Base-by-base conservation (phyloP, 2,888 invertebrate species). In the Minunthozetes semirufus region DNA sequence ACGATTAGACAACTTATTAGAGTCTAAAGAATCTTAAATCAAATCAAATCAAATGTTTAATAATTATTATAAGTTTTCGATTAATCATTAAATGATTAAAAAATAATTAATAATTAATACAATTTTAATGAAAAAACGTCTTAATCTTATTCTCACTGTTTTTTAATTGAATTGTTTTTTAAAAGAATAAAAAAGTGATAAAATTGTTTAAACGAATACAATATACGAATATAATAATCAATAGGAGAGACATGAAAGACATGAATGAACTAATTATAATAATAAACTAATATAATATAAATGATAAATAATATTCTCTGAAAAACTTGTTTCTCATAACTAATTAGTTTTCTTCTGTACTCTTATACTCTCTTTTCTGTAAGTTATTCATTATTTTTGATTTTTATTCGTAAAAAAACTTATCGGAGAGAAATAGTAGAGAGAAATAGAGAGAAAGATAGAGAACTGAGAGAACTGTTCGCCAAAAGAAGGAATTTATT, bases 251-350 rank as follows among this genome's bases (percentile, higher is more conserved):
- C 53, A 56, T 56, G 56, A 22, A 56, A 56, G 6, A 56, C 56
- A 56, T 56, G 56, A 56, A 56, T 56, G 56, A 56, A 56, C 56
- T 56, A 56, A 56, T 56, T 56, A 56, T 56, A 56, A 56, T 56
- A 56, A 56, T 56, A 56, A 56, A 56, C 22, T 56, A 53, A 53
- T 53, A 53, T 53, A 53, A 53, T 13, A n/a, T 19, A 22, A 56
- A 56, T 56, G 56, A 56, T 56, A 56, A 22, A 56, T 56, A 56
- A 25, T 4, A 22, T 8, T 48, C 11, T 4, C 17, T 13, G 3
- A 48, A 56, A 56, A 56, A 56, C 56, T 56, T 56, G 56, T 56
- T 56, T 56, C 25, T 4, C 8, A 56, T 56, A 56, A 22, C 56
- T 56, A 56, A 56, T 56, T 56, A 56, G 56, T 22, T 56, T 56